phyloP scores from a whole-genome alignment of 2,888 invertebrate genomes.

The Mesorhabditis spiculigera region DNA sequence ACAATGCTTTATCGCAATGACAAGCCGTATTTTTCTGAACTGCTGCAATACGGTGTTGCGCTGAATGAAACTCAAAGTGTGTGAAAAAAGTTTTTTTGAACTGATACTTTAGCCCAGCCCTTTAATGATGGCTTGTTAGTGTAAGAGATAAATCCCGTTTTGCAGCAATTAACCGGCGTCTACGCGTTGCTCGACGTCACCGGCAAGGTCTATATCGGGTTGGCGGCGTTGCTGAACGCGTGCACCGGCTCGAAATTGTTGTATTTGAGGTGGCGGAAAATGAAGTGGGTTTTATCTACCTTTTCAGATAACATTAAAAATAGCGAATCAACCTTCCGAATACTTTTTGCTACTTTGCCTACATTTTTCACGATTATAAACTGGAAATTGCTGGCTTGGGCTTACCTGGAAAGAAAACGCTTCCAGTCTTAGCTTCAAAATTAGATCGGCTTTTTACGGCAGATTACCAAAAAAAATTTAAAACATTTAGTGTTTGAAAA shows the following conservation, averaged over 20 bases:
- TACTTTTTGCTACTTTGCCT: not conserved
- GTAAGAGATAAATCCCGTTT: not conserved
- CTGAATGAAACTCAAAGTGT: too few relatives aligned
- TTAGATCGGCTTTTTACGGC: too few relatives aligned
- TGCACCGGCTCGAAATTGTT: not conserved
- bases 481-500: too few relatives aligned
- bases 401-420: too few relatives aligned
- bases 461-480: too few relatives aligned
- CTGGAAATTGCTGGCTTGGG: too few relatives aligned
- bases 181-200: not conserved
- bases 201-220: constrained; percentile 1
- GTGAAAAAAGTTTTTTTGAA: not conserved
- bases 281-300: not conserved
- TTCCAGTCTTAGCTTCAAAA: too few relatives aligned
- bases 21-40: not conserved
- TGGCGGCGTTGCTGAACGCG: not conserved
- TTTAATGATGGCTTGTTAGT: not conserved
- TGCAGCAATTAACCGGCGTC: not conserved
- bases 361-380: too few relatives aligned
- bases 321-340: not conserved
- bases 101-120: too few relatives aligned
- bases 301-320: not conserved
- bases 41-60: too few relatives aligned
- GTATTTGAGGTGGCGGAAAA: not conserved
- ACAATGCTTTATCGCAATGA: not conserved